Evolutionary conservation across 2,888 invertebrate species (phyloP).

Genomic region (Agonopterix alstromeriana): DNA sequence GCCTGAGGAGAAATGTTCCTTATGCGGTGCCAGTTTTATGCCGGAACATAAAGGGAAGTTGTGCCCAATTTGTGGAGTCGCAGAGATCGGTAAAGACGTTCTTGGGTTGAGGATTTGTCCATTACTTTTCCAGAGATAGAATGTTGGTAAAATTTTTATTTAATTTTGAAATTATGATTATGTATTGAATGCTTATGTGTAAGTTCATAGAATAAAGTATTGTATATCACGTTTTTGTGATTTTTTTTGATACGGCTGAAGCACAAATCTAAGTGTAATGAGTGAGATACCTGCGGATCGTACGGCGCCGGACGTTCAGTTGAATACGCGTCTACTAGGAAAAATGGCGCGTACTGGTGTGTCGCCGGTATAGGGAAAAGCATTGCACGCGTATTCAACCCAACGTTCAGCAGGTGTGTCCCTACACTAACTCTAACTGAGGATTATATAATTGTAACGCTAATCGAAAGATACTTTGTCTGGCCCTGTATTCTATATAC

Average conservation of each 20-base stretch:
- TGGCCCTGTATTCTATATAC: too few relatives aligned
- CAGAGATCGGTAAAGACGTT: constrained; percentile 94
- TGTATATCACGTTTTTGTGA: constrained; percentile 20
- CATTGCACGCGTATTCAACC: too few relatives aligned
- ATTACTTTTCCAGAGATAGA: constrained; percentile 65
- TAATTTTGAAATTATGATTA: background rate
- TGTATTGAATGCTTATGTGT: constrained; percentile 11
- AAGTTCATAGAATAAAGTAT: constrained; percentile 28
- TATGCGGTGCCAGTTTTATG: constrained; percentile 92
- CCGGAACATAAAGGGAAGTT: constrained; percentile 91
- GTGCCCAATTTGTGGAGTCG: constrained; percentile 91
- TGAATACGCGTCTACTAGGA: too few relatives aligned
- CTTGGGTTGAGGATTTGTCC: constrained; percentile 91
- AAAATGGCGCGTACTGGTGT: too few relatives aligned
- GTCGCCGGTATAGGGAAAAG: too few relatives aligned
- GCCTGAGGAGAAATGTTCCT: constrained; percentile 93
- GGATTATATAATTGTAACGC: too few relatives aligned
- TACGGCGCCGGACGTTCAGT: too few relatives aligned
- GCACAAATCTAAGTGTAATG: too few relatives aligned
- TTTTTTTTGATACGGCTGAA: constrained; percentile 4
- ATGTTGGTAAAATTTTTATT: background rate
- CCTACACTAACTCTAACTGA: too few relatives aligned
- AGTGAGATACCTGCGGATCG: too few relatives aligned
- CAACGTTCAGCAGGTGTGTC: too few relatives aligned
- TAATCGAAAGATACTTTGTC: too few relatives aligned